phyloP scores from a whole-genome alignment of 2,888 invertebrate genomes.

The Nipponacmea schrenckii region DNA sequence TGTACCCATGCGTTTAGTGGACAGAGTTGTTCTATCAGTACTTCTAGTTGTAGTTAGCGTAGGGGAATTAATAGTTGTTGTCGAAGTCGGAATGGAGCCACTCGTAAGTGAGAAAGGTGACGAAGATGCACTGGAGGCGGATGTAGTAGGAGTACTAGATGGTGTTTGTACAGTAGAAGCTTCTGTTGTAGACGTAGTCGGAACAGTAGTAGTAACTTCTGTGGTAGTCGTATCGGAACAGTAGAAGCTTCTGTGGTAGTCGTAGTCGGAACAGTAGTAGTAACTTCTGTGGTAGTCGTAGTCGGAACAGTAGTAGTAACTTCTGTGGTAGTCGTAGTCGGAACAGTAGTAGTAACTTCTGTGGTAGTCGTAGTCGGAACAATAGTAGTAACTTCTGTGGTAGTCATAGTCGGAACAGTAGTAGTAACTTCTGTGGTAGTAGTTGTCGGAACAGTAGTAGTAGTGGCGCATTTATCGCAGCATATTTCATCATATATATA shows the following conservation, averaged over 20 bases:
- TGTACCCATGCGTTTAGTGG: too few species aligned
- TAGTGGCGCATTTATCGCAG: neutral
- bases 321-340: neutral
- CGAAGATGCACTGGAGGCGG: too few species aligned
- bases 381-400: neutral
- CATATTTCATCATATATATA: neutral
- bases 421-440: neutral
- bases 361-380: neutral
- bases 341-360: neutral
- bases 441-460: neutral
- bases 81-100: too few species aligned
- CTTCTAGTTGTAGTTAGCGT: too few species aligned
- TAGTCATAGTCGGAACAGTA: neutral
- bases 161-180: neutral
- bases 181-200: neutral
- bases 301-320: neutral
- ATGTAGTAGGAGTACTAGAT: neutral
- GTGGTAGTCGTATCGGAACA: neutral
- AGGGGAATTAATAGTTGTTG: too few species aligned
- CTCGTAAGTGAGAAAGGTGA: too few species aligned
- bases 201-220: neutral
- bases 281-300: neutral
- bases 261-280: neutral
- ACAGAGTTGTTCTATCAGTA: too few species aligned
- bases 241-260: neutral